These are phyloP conservation scores for Budorcas taxicolor DNA, from an alignment of 2,113 vertebrate genomes.

Conservation along the genomic window DNA sequence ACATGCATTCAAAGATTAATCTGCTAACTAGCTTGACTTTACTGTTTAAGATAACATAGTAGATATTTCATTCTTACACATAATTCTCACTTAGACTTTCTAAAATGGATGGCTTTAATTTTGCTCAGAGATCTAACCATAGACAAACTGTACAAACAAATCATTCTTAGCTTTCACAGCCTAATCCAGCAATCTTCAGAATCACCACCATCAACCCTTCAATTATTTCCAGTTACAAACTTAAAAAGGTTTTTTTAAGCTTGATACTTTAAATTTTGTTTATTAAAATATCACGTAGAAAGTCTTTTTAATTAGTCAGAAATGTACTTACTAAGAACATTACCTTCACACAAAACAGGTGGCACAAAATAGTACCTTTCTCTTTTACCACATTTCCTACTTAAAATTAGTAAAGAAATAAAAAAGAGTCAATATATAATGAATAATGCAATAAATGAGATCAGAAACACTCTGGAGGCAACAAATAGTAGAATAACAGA, in stretches of 20 bases:
- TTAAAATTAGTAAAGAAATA: background rate
- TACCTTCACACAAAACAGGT: background rate
- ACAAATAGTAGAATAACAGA: no score
- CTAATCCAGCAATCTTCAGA: background rate
- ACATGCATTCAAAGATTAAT: background rate
- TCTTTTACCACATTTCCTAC: background rate
- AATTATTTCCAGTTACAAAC: background rate
- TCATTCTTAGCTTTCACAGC: background rate
- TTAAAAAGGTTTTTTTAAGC: background rate
- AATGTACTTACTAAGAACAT: background rate
- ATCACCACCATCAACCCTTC: background rate
- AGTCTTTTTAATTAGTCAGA: background rate
- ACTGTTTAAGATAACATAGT: background rate
- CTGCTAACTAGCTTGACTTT: background rate
- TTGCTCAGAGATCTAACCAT: background rate
- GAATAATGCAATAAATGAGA: no score
- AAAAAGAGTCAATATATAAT: no score
- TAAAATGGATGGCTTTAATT: background rate
- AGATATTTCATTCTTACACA: background rate
- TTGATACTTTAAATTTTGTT: background rate
- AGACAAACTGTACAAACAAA: background rate
- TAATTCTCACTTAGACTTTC: background rate
- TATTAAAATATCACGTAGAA: background rate
- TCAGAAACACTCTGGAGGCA: no score
- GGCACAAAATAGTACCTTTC: background rate